Evolutionary conservation across 2,113 vertebrate species (phyloP), one percentile per base, ranked within the genome.

Genomic region (Oenanthe melanoleuca): DNA sequence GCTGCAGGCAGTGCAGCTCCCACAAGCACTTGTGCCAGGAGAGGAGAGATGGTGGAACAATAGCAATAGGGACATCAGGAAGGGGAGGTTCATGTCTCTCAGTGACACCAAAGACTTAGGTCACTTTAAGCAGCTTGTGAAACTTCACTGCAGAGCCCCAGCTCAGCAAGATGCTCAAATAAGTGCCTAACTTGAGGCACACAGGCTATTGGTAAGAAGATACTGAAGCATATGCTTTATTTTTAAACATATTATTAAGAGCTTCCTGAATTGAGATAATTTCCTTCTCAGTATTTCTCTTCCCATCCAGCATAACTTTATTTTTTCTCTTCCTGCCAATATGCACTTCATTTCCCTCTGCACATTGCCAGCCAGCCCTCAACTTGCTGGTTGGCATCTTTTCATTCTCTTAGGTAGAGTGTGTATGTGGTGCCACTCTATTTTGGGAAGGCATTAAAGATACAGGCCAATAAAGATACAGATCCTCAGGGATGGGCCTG

Each of bases 161-260:
- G 65, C 57, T 93, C 77, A 67, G 49, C 64, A 91, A 67, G 56
- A 47, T 78, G 23, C 72, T 89, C n/a, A 63, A 84, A 86, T 92
- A 84, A 37, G 29, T 71, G 38, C 82, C 63, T 92, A 66, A 83
- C 25, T 87, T 79, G 80, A 92, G 71, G 40, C 63, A 52, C n/a
- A 60, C 18, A 67, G 28, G 12, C 50, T 60, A 63, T 72, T 1
- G 7, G 18, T 67, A 94, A 85, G 40, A 92, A 92, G 88, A 86
- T 79, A 84, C 5, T 29, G 90, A 85, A 93, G 75, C 80, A 89
- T 63, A 66, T 86, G 80, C 71, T 95, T 94, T 90, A 84, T 91
- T 82, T 96, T 83, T 88, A 93, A 97, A 45, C 44, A 80, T 31
- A 25, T 88, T 84, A 94, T 79, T 78, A 95, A 93, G 83, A 78